Conservation (phyloP, 1,140 invertebrate genomes). For the Nasonia vitripennis region DNA sequence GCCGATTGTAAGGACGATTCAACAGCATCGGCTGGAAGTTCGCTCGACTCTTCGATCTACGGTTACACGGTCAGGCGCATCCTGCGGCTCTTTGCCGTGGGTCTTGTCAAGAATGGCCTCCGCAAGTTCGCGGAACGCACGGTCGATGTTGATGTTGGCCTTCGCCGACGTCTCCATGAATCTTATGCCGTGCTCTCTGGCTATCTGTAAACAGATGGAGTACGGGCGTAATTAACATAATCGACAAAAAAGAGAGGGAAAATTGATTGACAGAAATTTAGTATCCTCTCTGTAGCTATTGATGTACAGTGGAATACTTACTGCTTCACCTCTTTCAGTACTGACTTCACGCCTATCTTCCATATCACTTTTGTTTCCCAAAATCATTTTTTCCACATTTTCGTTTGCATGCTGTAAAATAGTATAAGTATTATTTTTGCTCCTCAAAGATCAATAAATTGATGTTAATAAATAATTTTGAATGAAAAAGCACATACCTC, state of each 20-base stretch:
- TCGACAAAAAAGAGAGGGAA: constrained; percentile 6
- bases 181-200: constrained; percentile 96
- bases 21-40: constrained; percentile 74
- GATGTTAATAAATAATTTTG: constrained; percentile 20
- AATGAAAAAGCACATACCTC: constrained; percentile 78
- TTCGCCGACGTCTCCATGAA: constrained; percentile 99
- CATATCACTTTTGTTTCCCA: constrained; percentile 99
- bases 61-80: constrained; percentile 81
- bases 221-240: neutral
- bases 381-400: constrained; percentile 99
- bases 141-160: constrained; percentile 98
- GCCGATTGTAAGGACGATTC: constrained; percentile 51
- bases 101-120: constrained; percentile 96
- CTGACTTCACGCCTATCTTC: constrained; percentile 96
- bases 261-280: constrained; percentile 1
- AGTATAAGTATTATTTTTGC: constrained; percentile 18
- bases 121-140: constrained; percentile 96
- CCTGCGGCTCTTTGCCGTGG: constrained; percentile 80
- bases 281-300: neutral
- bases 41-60: constrained; percentile 78
- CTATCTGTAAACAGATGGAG: constrained; percentile 82
- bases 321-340: constrained; percentile 91
- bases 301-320: constrained; percentile 71
- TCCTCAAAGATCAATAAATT: constrained; percentile 14
- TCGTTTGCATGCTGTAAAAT: constrained; percentile 94